Evolutionary conservation across 2,797 vertebrate species (phyloP).

Genomic region (Cossypha polioptera): DNA sequence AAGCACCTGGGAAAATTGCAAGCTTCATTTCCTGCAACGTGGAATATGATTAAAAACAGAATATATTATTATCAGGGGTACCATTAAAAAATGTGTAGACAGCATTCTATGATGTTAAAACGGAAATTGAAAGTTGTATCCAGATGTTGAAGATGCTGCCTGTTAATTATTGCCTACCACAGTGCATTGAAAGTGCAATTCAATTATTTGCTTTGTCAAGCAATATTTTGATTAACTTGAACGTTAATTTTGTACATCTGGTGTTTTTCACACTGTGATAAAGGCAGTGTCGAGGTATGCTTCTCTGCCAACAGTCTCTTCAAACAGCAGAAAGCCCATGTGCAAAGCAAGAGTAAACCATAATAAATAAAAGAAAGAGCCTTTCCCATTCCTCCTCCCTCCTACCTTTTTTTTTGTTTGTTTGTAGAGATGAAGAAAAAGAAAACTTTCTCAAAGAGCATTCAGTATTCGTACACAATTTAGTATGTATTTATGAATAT

Average conservation of each 20-base stretch:
- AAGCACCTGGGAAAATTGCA: conserved; percentile 91
- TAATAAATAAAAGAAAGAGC: neutral
- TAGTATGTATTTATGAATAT: neutral
- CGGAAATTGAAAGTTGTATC: conserved; percentile 94
- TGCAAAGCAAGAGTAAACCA: neutral
- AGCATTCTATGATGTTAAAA: conserved; percentile 88
- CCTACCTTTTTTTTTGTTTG: neutral
- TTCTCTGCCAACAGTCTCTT: neutral
- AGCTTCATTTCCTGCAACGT: conserved; percentile 84
- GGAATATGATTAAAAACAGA: conserved; percentile 98
- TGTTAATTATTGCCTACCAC: conserved; percentile 93
- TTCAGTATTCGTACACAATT: neutral
- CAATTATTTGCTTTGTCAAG: conserved; percentile 86
- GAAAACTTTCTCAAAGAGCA: neutral
- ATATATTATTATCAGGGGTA: conserved; percentile 96
- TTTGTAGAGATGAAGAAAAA: neutral
- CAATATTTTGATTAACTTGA: conserved; percentile 82
- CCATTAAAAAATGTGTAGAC: conserved; percentile 98
- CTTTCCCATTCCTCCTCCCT: neutral
- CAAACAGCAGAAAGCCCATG: conserved; percentile 43
- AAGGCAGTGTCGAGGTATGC: conserved; percentile 9
- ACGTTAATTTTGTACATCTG: conserved; percentile 75
- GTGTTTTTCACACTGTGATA: conserved; percentile 71
- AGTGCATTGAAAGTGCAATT: conserved; percentile 84
- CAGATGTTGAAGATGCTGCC: conserved; percentile 84